A percentile compares a stretch with the other conserved stretches of the same genome.
These are phyloP conservation scores for Trichoplax adhaerens DNA, from an alignment of 37 sponge, comb jelly and placozoan species.

Conservation along the genomic window DNA sequence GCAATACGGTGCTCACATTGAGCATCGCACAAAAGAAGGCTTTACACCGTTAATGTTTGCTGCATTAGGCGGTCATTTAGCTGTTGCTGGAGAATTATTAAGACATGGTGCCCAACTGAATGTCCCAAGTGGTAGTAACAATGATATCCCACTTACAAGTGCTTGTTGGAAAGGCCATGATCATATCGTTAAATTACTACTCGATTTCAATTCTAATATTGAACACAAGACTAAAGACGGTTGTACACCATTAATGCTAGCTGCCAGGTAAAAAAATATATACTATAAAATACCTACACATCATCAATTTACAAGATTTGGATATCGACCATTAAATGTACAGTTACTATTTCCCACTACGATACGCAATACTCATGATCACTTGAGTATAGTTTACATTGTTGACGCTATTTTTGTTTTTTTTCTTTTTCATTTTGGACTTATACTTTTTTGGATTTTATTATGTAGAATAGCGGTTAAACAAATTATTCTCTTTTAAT, in stretches of 20 bases:
- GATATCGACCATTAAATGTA: too few species aligned
- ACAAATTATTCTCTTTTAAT: too few species aligned
- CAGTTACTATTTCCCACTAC: too few species aligned
- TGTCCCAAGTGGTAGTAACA: conserved; percentile 13
- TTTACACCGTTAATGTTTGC: conserved; percentile 68
- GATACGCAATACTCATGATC: too few species aligned
- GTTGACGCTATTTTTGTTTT: too few species aligned
- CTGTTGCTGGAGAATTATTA: conserved; percentile 32
- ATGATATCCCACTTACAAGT: conserved; percentile 20
- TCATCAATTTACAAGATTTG: too few species aligned
- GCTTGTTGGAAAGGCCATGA: conserved; percentile 45
- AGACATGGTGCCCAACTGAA: conserved; percentile 12
- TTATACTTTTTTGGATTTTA: too few species aligned
- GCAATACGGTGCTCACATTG: conserved; percentile 66
- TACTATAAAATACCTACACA: neutral
- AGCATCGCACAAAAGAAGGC: conserved; percentile 48
- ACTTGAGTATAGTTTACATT: too few species aligned
- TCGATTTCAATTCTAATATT: conserved; percentile 54
- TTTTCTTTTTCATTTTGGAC: too few species aligned
- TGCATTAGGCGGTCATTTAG: conserved; percentile 83
- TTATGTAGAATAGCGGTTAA: too few species aligned
- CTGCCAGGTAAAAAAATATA: conserved; percentile 46
- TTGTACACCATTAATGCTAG: conserved; percentile 97
- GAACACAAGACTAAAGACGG: conserved; percentile 93
- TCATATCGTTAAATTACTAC: conserved; percentile 52